A percentile compares a stretch with the other conserved stretches of the same genome.
Conservation (phyloP, 2,888 invertebrate genomes). For the Agrypnus murinus region DNA sequence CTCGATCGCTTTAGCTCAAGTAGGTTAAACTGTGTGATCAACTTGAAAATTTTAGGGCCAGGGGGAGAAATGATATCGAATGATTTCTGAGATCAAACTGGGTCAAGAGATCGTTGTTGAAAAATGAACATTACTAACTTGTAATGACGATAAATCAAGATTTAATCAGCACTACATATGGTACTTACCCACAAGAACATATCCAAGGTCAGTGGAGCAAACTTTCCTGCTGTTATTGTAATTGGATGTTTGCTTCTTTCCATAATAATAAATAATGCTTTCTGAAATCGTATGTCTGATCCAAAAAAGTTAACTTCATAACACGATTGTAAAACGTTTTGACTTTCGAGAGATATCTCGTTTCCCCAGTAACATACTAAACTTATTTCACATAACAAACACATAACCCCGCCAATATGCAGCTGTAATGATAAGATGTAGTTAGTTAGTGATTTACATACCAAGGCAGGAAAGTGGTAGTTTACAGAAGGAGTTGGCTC, state of each 20-base stretch:
- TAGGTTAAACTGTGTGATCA: too few species aligned
- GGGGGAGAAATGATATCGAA: too few species aligned
- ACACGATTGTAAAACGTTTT: constrained; percentile 45
- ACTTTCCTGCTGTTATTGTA: constrained; percentile 69
- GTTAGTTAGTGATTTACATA: too few species aligned
- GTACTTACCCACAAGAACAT: constrained; percentile 72
- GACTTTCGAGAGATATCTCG: constrained; percentile 50
- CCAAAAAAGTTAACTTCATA: constrained; percentile 51
- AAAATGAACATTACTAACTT: too few species aligned
- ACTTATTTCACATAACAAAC: constrained; percentile 43
- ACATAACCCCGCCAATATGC: constrained; percentile 38
- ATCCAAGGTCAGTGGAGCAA: constrained; percentile 71
- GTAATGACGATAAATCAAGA: too few species aligned
- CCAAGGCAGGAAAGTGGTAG: too few species aligned
- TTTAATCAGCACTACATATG: too few species aligned
- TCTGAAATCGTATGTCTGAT: constrained; percentile 56
- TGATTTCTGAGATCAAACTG: too few species aligned
- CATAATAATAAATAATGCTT: constrained; percentile 69
- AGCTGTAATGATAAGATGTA: constrained; percentile 28
- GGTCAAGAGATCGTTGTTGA: too few species aligned
- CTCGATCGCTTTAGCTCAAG: too few species aligned
- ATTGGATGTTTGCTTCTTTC: constrained; percentile 71
- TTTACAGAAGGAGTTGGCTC: too few species aligned
- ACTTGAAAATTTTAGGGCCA: too few species aligned
- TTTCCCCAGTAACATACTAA: constrained; percentile 54